Conservation (phyloP, 2,797 vertebrate genomes). For the Fistularia commersonii region DNA sequence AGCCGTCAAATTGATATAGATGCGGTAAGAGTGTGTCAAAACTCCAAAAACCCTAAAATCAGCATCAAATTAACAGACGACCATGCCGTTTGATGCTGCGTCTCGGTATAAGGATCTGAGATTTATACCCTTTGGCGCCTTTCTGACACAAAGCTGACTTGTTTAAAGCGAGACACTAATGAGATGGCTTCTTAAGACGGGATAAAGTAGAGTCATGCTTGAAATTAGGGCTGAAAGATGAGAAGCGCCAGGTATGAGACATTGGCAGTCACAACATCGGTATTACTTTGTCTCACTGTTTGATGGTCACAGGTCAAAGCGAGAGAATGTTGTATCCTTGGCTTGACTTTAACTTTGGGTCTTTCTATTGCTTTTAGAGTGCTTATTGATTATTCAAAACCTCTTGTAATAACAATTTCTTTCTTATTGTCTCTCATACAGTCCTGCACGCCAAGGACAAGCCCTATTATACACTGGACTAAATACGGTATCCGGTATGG, state of each 20-base stretch:
- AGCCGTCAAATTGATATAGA: slow-evolving; percentile 4
- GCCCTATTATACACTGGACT: too few species aligned
- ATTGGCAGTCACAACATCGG: too few species aligned
- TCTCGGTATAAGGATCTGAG: slow-evolving; percentile 48
- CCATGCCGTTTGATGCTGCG: slow-evolving; percentile 40
- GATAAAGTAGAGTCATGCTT: slow-evolving; percentile 40
- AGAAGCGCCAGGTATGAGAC: neutral
- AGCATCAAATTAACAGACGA: slow-evolving; percentile 53
- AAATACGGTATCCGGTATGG: too few species aligned
- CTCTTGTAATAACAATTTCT: too few species aligned
- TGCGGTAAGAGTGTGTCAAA: slow-evolving; percentile 34
- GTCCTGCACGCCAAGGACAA: too few species aligned
- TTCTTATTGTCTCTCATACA: too few species aligned
- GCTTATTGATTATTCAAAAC: too few species aligned
- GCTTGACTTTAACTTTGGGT: too few species aligned
- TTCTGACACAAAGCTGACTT: slow-evolving; percentile 35
- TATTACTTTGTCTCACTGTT: too few species aligned
- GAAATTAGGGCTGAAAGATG: slow-evolving; percentile 30
- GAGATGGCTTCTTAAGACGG: slow-evolving; percentile 25
- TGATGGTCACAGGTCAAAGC: too few species aligned
- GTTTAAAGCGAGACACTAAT: slow-evolving; percentile 41
- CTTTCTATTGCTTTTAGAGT: too few species aligned
- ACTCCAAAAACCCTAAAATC: slow-evolving; percentile 27
- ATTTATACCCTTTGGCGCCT: slow-evolving; percentile 40
- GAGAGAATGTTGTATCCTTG: too few species aligned